Percentiles rank a stretch among this genome's conserved stretches.
phyloP scores from a whole-genome alignment of 2,113 vertebrate genomes.

The Neomonachus schauinslandi region DNA sequence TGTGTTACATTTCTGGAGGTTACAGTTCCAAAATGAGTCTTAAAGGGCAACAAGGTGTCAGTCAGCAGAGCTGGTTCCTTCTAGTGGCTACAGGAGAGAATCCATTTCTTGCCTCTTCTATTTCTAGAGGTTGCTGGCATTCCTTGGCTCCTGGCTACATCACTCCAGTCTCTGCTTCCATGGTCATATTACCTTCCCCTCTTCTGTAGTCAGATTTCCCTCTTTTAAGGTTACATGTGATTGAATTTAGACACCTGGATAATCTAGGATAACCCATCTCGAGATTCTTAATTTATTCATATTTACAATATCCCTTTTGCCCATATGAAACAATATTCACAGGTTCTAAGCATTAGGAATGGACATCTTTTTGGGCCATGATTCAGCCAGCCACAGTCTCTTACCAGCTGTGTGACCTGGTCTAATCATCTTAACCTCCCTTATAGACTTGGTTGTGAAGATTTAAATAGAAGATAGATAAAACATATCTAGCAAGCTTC shows the following conservation, averaged over 20 bases:
- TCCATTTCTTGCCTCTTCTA: background rate
- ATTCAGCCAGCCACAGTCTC: background rate
- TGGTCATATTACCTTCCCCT: background rate
- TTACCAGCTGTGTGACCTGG: background rate
- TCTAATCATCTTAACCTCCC: background rate
- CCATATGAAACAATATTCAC: background rate
- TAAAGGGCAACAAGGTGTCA: background rate
- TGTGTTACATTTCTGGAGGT: background rate
- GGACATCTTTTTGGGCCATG: background rate
- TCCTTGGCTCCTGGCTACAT: background rate
- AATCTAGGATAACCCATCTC: background rate
- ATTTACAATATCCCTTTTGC: background rate
- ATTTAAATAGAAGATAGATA: background rate
- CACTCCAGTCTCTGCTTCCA: background rate
- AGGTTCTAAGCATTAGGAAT: background rate
- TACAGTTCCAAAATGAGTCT: background rate
- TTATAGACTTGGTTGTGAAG: background rate
- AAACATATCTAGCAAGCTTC: background rate
- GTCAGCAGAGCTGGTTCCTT: background rate
- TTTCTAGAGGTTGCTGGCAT: background rate
- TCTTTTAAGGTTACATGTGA: background rate
- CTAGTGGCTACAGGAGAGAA: background rate
- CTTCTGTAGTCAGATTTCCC: background rate
- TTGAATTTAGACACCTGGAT: background rate
- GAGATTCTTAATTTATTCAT: background rate